Base-by-base conservation (phyloP, 2,797 vertebrate species). In the Onychomys torridus region DNA sequence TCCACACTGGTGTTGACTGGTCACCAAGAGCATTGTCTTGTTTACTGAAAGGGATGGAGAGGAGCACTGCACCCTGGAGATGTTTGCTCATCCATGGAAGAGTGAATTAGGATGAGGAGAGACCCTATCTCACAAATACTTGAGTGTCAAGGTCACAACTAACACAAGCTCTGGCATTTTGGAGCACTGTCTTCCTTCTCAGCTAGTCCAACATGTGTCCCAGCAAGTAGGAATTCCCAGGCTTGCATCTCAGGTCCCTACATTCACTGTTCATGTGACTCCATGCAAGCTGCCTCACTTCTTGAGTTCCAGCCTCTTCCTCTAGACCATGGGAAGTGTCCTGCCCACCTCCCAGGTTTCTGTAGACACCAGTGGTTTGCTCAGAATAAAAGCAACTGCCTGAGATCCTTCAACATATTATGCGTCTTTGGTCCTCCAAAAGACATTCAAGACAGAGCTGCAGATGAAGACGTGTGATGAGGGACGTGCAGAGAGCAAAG, bases 361-460 rank as follows among this genome's bases (percentile, higher is more conserved):
- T n/a, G 1, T 52, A 67, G 2, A 0, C 21, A 23, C 76, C 29
- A 6, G 59, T 0, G 43, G 17, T 46, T 90, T 37, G 29, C 17
- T 32, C 2, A 13, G 11, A 6, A 85, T 14, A 85, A 40, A 67
- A 95, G 37, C 16, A 46, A n/a, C 34, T 40, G 0, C 25, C 52
- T 10, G 8, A 34, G 63, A 11, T 23, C 13, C 52, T 43, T 23
- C 13, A 8, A 25, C 25, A 23, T 2, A 0, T 3, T 0, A 9
- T 65, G 17, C n/a, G 32, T 49, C 77, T 78, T 5, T 27, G 75
- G 19, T 59, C 63, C 40, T 69, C 14, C 12, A 8, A 43, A 2
- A 37, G 2, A 52, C 69, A 23, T 9, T 0, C 6, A 12, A 0
- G 1, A 57, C 0, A 5, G 63, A 43, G 40, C 3, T 40, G 10